Percentiles rank a stretch among this genome's conserved stretches.
These are phyloP conservation scores for Amphiprion percula DNA, from an alignment of 2,113 vertebrate genomes.

Conservation along the genomic window DNA sequence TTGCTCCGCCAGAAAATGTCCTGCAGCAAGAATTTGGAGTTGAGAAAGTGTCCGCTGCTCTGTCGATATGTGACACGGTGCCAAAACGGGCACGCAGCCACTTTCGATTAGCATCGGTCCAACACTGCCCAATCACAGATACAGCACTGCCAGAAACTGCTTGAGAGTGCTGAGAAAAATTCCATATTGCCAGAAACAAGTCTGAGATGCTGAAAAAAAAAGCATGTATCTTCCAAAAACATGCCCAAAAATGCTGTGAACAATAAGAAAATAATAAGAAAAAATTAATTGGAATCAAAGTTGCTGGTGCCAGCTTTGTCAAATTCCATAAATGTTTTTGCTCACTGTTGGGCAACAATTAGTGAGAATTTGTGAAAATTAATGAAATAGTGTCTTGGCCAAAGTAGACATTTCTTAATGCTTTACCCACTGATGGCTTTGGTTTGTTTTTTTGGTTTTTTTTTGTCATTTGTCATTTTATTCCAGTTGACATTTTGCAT, in stretches of 20 bases:
- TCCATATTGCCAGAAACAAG: slow-evolving; percentile 61
- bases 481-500: background rate
- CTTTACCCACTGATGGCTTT: background rate
- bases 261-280: slow-evolving; percentile 28
- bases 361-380: slow-evolving; percentile 30
- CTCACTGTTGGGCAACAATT: slow-evolving; percentile 47
- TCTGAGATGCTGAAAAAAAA: slow-evolving; percentile 57
- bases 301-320: background rate
- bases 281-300: background rate
- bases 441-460: slow-evolving; percentile 7
- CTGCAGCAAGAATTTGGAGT: slow-evolving; percentile 74
- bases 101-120: slow-evolving; percentile 62
- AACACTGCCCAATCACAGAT: slow-evolving; percentile 50
- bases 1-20: slow-evolving; percentile 75
- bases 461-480: background rate
- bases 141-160: slow-evolving; percentile 56
- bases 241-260: slow-evolving; percentile 37
- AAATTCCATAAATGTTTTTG: slow-evolving; percentile 12
- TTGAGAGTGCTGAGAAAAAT: slow-evolving; percentile 44
- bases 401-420: slow-evolving; percentile 11
- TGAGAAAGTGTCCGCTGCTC: slow-evolving; percentile 69
- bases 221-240: slow-evolving; percentile 11
- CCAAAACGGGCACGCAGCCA: slow-evolving; percentile 67
- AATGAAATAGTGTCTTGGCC: background rate
- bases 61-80: slow-evolving; percentile 70